Evolutionary conservation across 2,113 vertebrate genomes (phyloP), one percentile per base, ranked within the genome.

Genomic region (Promerops cafer): DNA sequence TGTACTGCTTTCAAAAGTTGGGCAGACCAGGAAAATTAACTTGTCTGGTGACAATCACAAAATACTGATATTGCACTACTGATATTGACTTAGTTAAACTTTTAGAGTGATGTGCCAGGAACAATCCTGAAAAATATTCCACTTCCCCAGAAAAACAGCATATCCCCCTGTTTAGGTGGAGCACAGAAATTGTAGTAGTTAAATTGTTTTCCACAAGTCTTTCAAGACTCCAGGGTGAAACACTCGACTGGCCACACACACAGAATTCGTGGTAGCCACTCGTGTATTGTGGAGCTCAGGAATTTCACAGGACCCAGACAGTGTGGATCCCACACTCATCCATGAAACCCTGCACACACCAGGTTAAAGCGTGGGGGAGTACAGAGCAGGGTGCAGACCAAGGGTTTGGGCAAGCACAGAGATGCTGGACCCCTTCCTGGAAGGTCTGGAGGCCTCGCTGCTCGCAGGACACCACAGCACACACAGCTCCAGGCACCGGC

Each of bases 271-370:
- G 9, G 30, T 7, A 37, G 28, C 3, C 0, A 39, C 19, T 33
- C 0, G 1, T 15, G 40, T 4, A 0, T 9, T 31, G 42, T 16
- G 44, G 44, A 56, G 23, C 20, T 61, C 17, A 21, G 35, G 50
- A 31, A 37, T 21, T 37, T 6, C 44, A 28, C 0, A 2, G 45
- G n/a, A 42, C 5, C 16, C 37, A 28, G 17, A 2, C 0, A 13
- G 14, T 1, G 13, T 16, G 31, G 70, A 11, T 68, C 42, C 70
- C 52, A 9, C 1, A 4, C 18, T 13, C 39, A 57, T 11, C 37
- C 66, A 9, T 0, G 3, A 19, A 1, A 10, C 11, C 16, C 42
- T 10, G 16, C 11, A n/a, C 42, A 40, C 49, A 47, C 5, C 39
- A 12, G 17, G 1, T 3, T 8, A 22, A 20, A 22, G 40, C 75